Conservation (phyloP, 2,113 vertebrate genomes). For the Platysteira castanea region DNA sequence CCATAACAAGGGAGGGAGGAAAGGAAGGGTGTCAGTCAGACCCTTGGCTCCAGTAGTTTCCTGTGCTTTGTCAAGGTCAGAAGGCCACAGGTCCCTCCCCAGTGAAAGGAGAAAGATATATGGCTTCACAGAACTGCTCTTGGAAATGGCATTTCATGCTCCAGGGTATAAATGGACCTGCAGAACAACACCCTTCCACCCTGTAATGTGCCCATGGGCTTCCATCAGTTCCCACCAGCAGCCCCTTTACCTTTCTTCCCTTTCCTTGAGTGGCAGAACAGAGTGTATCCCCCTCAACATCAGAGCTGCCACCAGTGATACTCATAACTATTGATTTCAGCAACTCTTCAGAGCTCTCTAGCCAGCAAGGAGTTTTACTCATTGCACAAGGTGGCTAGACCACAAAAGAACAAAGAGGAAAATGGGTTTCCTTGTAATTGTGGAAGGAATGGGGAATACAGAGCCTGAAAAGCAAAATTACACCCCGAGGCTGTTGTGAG, state of each 20-base stretch:
- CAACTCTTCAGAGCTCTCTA: not conserved
- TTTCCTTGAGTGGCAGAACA: not conserved
- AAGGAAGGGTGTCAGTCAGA: not conserved
- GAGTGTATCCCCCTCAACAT: not conserved
- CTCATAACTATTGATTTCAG: conserved; percentile 13
- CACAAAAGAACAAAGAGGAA: not conserved
- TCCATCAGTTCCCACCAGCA: not conserved
- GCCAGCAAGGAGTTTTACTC: not conserved
- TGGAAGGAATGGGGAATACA: conserved; percentile 15
- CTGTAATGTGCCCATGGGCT: not conserved
- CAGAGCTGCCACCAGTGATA: not conserved
- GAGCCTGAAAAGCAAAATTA: conserved; percentile 46
- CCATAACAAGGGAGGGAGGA: not conserved
- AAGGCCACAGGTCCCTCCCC: conserved; percentile 2
- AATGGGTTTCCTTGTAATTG: conserved; percentile 22
- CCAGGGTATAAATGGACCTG: not conserved
- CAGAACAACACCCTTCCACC: not conserved
- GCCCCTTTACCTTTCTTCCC: not conserved
- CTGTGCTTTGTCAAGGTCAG: conserved; percentile 22
- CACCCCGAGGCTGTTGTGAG: conserved; percentile 11
- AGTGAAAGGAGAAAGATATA: not conserved
- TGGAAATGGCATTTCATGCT: not conserved
- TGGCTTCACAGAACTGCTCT: not conserved
- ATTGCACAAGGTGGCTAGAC: not conserved
- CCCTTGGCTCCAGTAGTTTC: not conserved